Evolutionary conservation across 1,140 invertebrate species (phyloP).

Genomic region (Sinella curviseta): DNA sequence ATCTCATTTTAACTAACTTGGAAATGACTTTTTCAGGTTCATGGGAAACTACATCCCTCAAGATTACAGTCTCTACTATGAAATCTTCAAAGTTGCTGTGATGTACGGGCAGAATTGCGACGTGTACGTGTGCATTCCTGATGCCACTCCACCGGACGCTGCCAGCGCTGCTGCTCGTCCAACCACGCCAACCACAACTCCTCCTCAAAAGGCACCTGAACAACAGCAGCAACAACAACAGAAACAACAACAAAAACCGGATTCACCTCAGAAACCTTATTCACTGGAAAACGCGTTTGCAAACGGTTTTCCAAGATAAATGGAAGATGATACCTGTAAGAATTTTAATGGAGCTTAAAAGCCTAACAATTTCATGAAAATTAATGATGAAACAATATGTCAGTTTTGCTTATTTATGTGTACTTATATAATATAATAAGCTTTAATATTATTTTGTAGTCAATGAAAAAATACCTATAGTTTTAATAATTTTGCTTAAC

Average conservation of each 20-base stretch:
- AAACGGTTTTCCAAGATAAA: too few relatives aligned
- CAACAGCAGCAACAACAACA: not conserved
- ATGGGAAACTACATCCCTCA: constrained; percentile 33
- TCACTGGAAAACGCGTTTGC: not conserved
- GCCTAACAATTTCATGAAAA: too few relatives aligned
- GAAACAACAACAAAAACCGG: not conserved
- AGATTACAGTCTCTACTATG: constrained; percentile 36
- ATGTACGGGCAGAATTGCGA: constrained; percentile 43
- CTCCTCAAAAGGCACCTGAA: not conserved
- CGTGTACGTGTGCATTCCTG: constrained; percentile 31
- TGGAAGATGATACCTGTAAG: too few relatives aligned
- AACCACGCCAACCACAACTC: not conserved
- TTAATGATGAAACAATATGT: too few relatives aligned
- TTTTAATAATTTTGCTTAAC: too few relatives aligned
- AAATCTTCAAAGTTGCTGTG: constrained; percentile 39
- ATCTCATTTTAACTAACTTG: too few relatives aligned
- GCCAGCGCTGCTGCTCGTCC: not conserved
- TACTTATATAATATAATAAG: too few relatives aligned
- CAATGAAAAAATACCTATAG: too few relatives aligned
- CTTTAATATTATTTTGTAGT: too few relatives aligned
- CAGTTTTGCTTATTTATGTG: too few relatives aligned
- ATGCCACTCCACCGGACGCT: not conserved
- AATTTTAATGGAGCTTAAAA: too few relatives aligned
- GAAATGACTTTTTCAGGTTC: not conserved
- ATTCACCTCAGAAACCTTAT: not conserved